Evolutionary conservation across 1,140 invertebrate species (phyloP).

Genomic region (Diabrotica undecimpunctata): DNA sequence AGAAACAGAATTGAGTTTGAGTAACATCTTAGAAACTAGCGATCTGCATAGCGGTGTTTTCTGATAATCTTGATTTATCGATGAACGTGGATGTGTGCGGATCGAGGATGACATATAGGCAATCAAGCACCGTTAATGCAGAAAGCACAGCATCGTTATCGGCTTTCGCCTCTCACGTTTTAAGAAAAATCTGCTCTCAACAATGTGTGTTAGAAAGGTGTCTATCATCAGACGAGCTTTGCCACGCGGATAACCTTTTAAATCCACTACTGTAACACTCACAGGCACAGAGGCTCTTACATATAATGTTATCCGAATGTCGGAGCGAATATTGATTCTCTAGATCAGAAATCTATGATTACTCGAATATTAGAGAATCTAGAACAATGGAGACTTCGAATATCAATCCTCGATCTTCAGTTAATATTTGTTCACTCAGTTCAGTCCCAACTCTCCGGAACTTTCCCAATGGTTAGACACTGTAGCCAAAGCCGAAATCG

Average conservation of each 20-base stretch:
- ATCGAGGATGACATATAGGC: too few species aligned
- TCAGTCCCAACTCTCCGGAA: constrained; percentile 64
- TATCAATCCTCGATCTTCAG: constrained; percentile 92
- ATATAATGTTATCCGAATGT: constrained; percentile 95
- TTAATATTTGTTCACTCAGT: constrained; percentile 94
- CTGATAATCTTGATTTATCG: constrained; percentile 68
- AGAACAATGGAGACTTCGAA: constrained; percentile 95
- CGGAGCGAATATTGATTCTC: constrained; percentile 67
- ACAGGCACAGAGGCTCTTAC: constrained; percentile 82
- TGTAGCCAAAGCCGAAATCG: constrained; percentile 88
- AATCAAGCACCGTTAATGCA: constrained; percentile 43
- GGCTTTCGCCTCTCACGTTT: constrained; percentile 84
- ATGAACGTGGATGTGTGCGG: too few species aligned
- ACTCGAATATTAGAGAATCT: constrained; percentile 83
- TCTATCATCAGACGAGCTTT: constrained; percentile 86
- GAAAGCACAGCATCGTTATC: constrained; percentile 66
- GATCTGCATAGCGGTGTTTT: constrained; percentile 63
- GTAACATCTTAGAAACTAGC: constrained; percentile 82
- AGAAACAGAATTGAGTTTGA: constrained; percentile 70
- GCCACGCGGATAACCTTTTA: constrained; percentile 81
- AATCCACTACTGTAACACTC: constrained; percentile 84
- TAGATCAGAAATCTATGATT: constrained; percentile 78
- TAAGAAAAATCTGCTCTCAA: constrained; percentile 91
- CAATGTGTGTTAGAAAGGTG: constrained; percentile 95
- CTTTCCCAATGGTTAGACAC: constrained; percentile 88